phyloP scores from a whole-genome alignment of 2,797 vertebrate genomes.

The Manis crassicaudata region DNA sequence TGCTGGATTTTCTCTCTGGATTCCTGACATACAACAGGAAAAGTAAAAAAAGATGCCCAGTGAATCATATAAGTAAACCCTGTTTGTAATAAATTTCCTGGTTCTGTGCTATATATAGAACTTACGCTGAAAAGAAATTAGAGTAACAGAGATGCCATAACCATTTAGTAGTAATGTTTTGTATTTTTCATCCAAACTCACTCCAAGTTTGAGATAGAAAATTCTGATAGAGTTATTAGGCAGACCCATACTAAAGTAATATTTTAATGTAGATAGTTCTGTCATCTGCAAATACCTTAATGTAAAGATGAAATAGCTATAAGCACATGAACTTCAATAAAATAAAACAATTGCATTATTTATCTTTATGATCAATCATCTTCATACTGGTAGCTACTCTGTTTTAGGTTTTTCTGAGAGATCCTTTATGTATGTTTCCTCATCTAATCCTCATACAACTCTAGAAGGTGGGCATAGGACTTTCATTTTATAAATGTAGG shows the following conservation, averaged over 20 bases:
- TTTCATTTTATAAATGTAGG: background rate
- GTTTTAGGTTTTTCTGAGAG: conserved; percentile 4
- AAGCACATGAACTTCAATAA: background rate
- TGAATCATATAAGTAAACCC: conserved; percentile 48
- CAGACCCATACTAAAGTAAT: background rate
- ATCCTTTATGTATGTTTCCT: background rate
- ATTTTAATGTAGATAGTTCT: conserved; percentile 26
- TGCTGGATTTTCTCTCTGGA: conserved; percentile 5
- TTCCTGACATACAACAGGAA: background rate
- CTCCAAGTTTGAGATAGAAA: conserved; percentile 19
- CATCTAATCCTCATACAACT: background rate
- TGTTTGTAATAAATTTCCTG: background rate
- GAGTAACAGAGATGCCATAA: background rate
- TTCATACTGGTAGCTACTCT: background rate
- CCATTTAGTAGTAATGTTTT: conserved; percentile 2
- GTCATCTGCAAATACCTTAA: background rate
- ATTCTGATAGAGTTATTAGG: background rate
- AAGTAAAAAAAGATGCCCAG: background rate
- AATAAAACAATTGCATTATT: background rate
- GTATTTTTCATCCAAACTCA: background rate
- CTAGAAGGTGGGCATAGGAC: background rate
- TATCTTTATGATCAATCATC: background rate
- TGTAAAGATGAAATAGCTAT: background rate
- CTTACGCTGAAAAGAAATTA: conserved; percentile 14
- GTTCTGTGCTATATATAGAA: background rate